Evolutionary conservation across 2,888 invertebrate species (phyloP).

Genomic region (Calephelis perditalis): DNA sequence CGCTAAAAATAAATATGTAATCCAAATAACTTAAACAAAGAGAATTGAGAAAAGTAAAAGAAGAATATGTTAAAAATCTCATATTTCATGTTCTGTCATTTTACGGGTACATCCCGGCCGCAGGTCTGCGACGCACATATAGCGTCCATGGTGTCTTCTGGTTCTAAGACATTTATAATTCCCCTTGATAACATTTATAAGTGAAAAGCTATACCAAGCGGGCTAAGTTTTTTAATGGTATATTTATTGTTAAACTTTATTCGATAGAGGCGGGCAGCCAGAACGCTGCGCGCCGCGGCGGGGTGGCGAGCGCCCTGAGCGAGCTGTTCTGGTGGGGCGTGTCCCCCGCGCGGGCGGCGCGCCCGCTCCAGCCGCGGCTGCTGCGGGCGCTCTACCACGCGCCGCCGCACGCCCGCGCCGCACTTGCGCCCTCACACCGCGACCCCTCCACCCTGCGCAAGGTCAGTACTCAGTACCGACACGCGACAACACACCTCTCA

Average conservation of each 20-base stretch:
- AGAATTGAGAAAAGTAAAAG: too few species aligned
- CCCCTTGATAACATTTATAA: too few species aligned
- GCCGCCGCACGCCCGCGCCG: constrained; percentile 46
- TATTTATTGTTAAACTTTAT: neutral
- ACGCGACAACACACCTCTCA: neutral
- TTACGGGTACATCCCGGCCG: too few species aligned
- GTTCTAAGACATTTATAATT: too few species aligned
- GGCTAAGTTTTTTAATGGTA: too few species aligned
- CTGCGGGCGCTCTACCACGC: constrained; percentile 57
- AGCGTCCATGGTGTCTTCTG: too few species aligned
- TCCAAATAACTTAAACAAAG: too few species aligned
- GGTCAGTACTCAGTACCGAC: constrained; percentile 39
- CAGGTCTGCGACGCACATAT: too few species aligned
- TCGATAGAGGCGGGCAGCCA: constrained; percentile 1
- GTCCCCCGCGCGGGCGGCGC: constrained; percentile 40
- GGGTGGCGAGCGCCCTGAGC: constrained; percentile 50
- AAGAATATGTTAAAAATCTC: too few species aligned
- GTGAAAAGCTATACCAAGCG: too few species aligned
- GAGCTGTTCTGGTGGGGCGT: constrained; percentile 63
- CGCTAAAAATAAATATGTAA: too few species aligned
- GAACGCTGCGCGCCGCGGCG: constrained; percentile 28
- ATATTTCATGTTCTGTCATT: too few species aligned
- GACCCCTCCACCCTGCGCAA: constrained; percentile 47
- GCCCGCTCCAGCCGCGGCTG: constrained; percentile 49
- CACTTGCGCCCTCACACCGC: constrained; percentile 46